phyloP scores from a whole-genome alignment of 2,888 invertebrate genomes.

The Nymphalis c-album region DNA sequence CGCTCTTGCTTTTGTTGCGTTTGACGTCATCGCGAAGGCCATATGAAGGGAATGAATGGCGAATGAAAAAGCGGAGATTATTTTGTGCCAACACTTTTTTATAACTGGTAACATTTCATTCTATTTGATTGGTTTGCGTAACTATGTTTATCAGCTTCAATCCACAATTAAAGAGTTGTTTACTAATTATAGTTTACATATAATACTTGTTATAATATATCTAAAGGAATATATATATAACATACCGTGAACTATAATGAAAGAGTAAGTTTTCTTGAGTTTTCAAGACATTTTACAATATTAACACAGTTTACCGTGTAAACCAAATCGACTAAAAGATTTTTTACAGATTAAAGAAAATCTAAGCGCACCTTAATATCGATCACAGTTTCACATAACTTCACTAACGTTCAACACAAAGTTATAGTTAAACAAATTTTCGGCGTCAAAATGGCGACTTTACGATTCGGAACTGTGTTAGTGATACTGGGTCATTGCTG shows the following conservation, averaged over 20 bases:
- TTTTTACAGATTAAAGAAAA: not conserved
- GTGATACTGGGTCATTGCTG: constrained; percentile 41
- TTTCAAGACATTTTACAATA: no score
- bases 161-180: not conserved
- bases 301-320: no score
- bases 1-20: constrained; percentile 38
- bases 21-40: constrained; percentile 44
- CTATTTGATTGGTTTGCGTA: constrained; percentile 23
- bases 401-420: not conserved
- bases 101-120: constrained; percentile 28
- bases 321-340: no score
- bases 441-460: constrained; percentile 33
- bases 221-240: no score
- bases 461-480: constrained; percentile 30
- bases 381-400: not conserved
- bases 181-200: no score
- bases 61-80: constrained; percentile 34
- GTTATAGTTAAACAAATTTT: not conserved
- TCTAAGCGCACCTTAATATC: not conserved
- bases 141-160: constrained; percentile 1
- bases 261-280: no score
- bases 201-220: no score
- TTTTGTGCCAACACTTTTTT: constrained; percentile 31
- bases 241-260: no score
- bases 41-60: constrained; percentile 40